Conservation (phyloP, 1,140 invertebrate species). For the Tetranychus urticae region DNA sequence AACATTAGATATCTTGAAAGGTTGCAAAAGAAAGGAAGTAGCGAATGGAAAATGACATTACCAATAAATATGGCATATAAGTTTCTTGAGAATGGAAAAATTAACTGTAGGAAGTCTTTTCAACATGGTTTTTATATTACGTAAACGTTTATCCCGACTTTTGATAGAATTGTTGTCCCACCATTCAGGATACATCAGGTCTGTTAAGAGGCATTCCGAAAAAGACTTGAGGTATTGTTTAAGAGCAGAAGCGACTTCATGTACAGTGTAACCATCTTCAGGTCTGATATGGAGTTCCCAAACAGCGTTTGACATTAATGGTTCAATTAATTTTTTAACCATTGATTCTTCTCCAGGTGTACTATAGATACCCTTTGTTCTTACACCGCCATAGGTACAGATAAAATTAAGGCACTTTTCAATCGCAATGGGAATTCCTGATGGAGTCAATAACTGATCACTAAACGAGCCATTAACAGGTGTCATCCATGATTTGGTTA, state of each 20-base stretch:
- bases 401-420: slow-evolving; percentile 12
- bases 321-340: neutral
- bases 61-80: too few species aligned
- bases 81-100: too few species aligned
- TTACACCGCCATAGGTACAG: slow-evolving; percentile 5
- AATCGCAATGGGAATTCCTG: slow-evolving; percentile 9
- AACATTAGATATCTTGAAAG: too few species aligned
- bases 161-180: too few species aligned
- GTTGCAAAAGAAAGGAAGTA: too few species aligned
- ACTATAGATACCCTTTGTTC: neutral
- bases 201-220: slow-evolving; percentile 9
- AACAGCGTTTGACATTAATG: neutral
- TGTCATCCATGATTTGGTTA: slow-evolving; percentile 1
- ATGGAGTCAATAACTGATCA: slow-evolving; percentile 10
- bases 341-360: neutral
- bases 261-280: neutral
- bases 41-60: too few species aligned
- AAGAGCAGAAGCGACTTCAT: slow-evolving; percentile 4
- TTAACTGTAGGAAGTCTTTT: too few species aligned
- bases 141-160: too few species aligned
- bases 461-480: neutral
- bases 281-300: neutral
- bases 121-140: too few species aligned
- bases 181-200: neutral
- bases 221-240: slow-evolving; percentile 6